phyloP scores from a whole-genome alignment of 2,888 invertebrate genomes.

The Lithophane socia region DNA sequence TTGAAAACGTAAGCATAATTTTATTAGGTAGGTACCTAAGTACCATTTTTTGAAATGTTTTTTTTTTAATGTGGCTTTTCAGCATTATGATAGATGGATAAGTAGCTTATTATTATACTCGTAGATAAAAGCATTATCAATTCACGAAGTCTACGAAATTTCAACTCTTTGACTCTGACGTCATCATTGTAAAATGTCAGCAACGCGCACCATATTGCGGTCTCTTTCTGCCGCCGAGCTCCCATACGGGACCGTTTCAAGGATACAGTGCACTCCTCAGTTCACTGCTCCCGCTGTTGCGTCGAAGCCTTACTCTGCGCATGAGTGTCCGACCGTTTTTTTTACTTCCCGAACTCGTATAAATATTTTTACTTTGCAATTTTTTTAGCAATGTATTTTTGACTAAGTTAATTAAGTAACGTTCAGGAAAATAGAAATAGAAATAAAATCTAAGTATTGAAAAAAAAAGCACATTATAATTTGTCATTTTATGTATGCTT shows the following conservation, averaged over 20 bases:
- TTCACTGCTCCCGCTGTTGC: conserved; percentile 84
- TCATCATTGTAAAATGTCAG: conserved; percentile 83
- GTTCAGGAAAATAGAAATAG: not conserved
- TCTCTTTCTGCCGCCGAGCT: conserved; percentile 80
- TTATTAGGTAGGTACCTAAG: not conserved
- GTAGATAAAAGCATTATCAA: not conserved
- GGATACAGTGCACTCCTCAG: conserved; percentile 86
- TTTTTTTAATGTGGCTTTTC: too few species aligned
- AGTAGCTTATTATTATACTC: not conserved
- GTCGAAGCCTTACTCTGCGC: conserved; percentile 78
- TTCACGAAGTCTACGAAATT: conserved; percentile 32
- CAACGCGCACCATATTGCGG: conserved; percentile 72
- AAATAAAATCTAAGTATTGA: not conserved
- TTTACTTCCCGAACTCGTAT: conserved; percentile 61
- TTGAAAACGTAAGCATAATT: not conserved
- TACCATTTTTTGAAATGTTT: not conserved
- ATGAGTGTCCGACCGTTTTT: conserved; percentile 63
- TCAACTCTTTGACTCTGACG: conserved; percentile 76
- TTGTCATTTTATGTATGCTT: not conserved
- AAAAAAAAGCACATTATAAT: not conserved
- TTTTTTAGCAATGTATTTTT: conserved; percentile 17
- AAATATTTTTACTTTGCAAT: conserved; percentile 42
- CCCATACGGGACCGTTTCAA: conserved; percentile 84
- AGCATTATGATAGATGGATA: not conserved
- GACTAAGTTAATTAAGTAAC: not conserved